phyloP scores from a whole-genome alignment of 2,113 vertebrate species.

The rabbit (Oryctolagus cuniculus) region DNA sequence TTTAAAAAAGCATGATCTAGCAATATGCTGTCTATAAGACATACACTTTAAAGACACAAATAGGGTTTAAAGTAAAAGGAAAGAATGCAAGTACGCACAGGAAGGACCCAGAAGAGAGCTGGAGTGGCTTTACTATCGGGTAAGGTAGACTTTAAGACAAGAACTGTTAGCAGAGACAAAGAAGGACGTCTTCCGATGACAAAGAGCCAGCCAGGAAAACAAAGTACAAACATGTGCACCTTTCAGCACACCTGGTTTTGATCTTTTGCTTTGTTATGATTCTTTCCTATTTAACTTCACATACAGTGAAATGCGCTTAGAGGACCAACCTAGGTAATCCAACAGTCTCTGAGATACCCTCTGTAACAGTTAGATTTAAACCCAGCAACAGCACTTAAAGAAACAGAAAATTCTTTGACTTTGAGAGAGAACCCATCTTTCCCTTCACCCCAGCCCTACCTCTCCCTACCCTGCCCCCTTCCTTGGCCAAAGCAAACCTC shows the following conservation, averaged over 20 bases:
- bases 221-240: neutral
- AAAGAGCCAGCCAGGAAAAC: neutral
- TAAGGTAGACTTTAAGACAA: conserved; percentile 32
- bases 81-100: neutral
- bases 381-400: neutral
- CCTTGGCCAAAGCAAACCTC: conserved; percentile 88
- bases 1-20: conserved; percentile 14
- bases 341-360: neutral
- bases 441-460: neutral
- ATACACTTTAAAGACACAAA: conserved; percentile 10
- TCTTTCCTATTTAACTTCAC: neutral
- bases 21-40: neutral
- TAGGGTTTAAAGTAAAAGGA: neutral
- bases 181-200: neutral
- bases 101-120: neutral
- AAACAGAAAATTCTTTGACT: conserved; percentile 17
- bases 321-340: conserved; percentile 42
- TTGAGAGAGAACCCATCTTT: neutral
- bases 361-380: conserved; percentile 26
- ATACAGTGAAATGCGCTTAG: conserved; percentile 12
- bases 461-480: conserved; percentile 21
- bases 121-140: neutral
- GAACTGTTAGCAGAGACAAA: neutral
- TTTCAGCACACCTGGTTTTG: neutral
- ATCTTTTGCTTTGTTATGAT: neutral